These are phyloP conservation scores for Alligator sinensis DNA, from an alignment of 2,113 vertebrate species.

Conservation along the genomic window DNA sequence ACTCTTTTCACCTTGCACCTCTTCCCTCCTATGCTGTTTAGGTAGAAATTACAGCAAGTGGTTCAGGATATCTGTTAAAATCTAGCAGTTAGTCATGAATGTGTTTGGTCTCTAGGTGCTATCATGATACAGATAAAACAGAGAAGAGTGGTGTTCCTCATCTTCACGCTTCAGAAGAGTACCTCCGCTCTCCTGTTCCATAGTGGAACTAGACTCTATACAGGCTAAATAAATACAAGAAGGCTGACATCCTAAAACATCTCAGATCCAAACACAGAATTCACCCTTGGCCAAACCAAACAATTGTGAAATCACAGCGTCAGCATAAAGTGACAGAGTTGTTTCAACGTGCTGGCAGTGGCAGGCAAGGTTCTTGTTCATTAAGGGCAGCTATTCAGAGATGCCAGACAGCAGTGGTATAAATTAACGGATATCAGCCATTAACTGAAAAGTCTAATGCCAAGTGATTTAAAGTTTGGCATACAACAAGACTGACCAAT, in stretches of 20 bases:
- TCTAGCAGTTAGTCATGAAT: neutral
- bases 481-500: neutral
- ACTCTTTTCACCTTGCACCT: neutral
- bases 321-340: neutral
- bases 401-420: accelerated
- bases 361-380: accelerated
- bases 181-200: neutral
- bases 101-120: neutral
- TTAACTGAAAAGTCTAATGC: neutral
- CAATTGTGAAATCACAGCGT: no score
- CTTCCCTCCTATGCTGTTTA: neutral
- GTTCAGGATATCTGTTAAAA: no score
- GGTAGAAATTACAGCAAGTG: neutral
- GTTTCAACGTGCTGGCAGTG: neutral
- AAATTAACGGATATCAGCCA: accelerated
- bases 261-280: neutral
- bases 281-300: neutral
- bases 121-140: neutral
- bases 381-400: neutral
- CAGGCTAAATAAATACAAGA: neutral
- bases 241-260: neutral
- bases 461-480: neutral
- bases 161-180: accelerated
- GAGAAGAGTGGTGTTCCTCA: accelerated
- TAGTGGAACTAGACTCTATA: neutral